Evolutionary conservation across 2,888 invertebrate species (phyloP).

Genomic region (Cinara cedri): DNA sequence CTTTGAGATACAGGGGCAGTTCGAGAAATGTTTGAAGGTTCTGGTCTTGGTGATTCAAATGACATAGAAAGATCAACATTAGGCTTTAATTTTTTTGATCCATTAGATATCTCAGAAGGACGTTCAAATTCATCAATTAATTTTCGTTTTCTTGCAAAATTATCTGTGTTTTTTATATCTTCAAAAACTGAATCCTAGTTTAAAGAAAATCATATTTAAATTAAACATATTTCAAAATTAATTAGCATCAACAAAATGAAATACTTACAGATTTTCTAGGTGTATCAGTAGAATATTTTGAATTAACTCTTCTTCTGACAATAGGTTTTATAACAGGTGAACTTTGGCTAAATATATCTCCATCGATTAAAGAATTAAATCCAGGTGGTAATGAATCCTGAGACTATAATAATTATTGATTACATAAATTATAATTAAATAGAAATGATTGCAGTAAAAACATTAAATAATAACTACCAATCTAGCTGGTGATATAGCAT

Average conservation of each 20-base stretch:
- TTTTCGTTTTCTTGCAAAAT: constrained; percentile 30
- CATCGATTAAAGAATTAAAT: constrained; percentile 40
- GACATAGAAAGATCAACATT: constrained; percentile 51
- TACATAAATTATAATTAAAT: neutral
- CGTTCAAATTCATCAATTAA: constrained; percentile 38
- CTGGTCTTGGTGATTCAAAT: constrained; percentile 37
- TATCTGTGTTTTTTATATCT: constrained; percentile 9
- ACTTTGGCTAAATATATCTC: constrained; percentile 33
- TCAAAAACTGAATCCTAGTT: constrained; percentile 42
- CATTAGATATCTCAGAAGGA: neutral
- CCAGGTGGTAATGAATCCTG: constrained; percentile 36
- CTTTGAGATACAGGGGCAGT: constrained; percentile 39
- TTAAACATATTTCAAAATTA: neutral
- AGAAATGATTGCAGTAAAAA: no score
- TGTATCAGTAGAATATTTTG: constrained; percentile 20
- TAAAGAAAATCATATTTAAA: neutral
- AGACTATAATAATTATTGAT: constrained; percentile 29
- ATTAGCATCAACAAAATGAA: neutral
- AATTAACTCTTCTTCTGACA: constrained; percentile 7
- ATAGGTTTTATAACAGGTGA: constrained; percentile 47
- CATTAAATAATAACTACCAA: constrained; percentile 24
- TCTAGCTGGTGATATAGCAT: constrained; percentile 37
- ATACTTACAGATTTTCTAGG: constrained; percentile 36
- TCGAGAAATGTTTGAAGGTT: constrained; percentile 11
- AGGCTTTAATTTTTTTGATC: constrained; percentile 42